phyloP scores from a whole-genome alignment of 2,113 vertebrate genomes.

The Strix uralensis region DNA sequence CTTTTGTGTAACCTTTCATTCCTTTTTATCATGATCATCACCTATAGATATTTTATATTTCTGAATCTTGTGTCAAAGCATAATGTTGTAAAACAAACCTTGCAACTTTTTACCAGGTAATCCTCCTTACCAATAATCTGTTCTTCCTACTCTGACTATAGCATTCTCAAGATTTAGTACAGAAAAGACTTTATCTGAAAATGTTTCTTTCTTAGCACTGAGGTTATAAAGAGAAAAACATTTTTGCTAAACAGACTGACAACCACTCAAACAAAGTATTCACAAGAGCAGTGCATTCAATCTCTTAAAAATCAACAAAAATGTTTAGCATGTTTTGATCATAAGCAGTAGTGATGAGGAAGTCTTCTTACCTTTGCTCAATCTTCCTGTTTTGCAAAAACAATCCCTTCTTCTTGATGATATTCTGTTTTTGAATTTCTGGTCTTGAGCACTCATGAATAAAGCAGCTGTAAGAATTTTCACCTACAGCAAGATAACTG shows the following conservation, averaged over 20 bases:
- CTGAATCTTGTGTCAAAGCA: neutral
- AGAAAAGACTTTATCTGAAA: neutral
- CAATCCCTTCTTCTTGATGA: neutral
- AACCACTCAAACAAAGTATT: neutral
- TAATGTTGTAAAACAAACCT: neutral
- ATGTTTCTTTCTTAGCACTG: neutral
- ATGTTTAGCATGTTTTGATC: neutral
- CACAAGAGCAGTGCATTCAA: neutral
- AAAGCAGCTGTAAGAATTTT: neutral
- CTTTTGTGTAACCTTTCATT: neutral
- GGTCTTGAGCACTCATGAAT: neutral
- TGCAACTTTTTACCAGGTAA: neutral
- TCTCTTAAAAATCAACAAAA: neutral
- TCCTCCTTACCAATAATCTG: neutral
- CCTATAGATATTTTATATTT: neutral
- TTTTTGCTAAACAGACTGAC: neutral
- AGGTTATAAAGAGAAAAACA: neutral
- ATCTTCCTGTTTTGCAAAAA: neutral
- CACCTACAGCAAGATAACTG: neutral
- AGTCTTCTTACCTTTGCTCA: neutral
- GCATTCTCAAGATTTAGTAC: neutral
- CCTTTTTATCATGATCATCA: neutral
- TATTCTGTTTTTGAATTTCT: neutral
- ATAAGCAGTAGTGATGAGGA: neutral
- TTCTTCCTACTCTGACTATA: neutral